phyloP scores from a whole-genome alignment of 2,113 vertebrate genomes.

The Oreocharis arfaki region DNA sequence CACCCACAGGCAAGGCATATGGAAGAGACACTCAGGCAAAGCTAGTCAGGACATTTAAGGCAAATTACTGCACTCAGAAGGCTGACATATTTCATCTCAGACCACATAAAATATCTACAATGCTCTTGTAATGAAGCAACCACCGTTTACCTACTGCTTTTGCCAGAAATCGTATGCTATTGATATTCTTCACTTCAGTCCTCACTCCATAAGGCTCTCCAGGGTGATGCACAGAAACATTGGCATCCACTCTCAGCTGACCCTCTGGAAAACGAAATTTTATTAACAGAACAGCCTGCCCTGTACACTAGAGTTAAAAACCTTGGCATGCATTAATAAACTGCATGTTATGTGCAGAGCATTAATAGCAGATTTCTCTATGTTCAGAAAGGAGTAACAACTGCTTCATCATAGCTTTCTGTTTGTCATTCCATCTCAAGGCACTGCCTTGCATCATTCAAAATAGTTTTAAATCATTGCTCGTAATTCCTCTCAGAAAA shows the following conservation, averaged over 20 bases:
- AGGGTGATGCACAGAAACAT: constrained; percentile 88
- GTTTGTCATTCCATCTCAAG: neutral
- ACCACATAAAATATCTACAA: neutral
- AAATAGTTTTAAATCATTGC: neutral
- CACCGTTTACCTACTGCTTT: constrained; percentile 84
- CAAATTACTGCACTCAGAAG: neutral
- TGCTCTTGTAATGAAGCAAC: neutral
- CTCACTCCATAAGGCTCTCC: constrained; percentile 87
- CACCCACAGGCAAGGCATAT: neutral
- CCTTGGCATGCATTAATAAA: neutral
- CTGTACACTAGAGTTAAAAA: neutral
- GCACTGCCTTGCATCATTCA: neutral
- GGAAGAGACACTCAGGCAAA: neutral
- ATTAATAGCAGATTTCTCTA: neutral
- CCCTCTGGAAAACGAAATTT: constrained; percentile 78
- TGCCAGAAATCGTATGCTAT: constrained; percentile 88
- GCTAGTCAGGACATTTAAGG: neutral
- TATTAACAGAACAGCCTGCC: neutral
- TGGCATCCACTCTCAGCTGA: constrained; percentile 95
- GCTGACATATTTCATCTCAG: neutral
- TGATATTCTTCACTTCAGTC: constrained; percentile 98
- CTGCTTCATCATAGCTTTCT: neutral
- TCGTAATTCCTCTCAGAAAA: neutral
- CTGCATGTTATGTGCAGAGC: neutral
- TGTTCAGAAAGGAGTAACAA: neutral